Conservation (phyloP, 64 coral and sea anemone genomes). For the Stichodactyla mertensii region DNA sequence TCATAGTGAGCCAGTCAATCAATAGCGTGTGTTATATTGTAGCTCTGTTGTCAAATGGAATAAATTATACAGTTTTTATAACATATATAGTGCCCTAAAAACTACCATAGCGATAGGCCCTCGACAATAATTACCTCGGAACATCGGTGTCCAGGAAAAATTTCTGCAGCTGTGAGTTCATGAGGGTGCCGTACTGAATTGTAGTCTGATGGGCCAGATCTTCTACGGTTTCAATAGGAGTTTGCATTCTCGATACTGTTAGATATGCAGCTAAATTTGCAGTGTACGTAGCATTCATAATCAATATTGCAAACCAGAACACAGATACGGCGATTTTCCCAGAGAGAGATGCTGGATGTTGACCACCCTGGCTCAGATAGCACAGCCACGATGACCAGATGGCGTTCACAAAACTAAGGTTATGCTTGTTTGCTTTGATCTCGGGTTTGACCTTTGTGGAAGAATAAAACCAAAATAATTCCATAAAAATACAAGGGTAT, state of each 20-base stretch:
- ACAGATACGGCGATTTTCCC: constrained; percentile 46
- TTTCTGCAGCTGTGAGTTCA: constrained; percentile 45
- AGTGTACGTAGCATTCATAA: constrained; percentile 61
- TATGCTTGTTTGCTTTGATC: constrained; percentile 13
- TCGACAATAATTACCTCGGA: constrained; percentile 18
- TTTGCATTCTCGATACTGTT: constrained; percentile 60
- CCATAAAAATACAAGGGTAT: neutral
- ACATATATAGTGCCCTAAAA: no score
- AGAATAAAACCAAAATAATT: neutral
- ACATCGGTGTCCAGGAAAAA: constrained; percentile 56
- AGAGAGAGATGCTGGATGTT: constrained; percentile 40
- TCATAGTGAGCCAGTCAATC: no score
- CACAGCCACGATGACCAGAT: constrained; percentile 48
- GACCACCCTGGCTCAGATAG: constrained; percentile 31
- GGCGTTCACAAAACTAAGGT: constrained; percentile 29
- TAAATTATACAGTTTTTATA: no score
- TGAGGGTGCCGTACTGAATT: constrained; percentile 47
- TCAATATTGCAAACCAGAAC: constrained; percentile 66
- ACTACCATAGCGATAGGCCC: neutral
- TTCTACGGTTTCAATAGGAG: constrained; percentile 42
- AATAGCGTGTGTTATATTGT: no score
- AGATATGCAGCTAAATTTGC: constrained; percentile 55
- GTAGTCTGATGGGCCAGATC: constrained; percentile 37
- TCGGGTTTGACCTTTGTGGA: constrained; percentile 15
- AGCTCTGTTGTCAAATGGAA: no score